Conservation (phyloP, 2,113 vertebrate species). For the Syngnathus scovelli region DNA sequence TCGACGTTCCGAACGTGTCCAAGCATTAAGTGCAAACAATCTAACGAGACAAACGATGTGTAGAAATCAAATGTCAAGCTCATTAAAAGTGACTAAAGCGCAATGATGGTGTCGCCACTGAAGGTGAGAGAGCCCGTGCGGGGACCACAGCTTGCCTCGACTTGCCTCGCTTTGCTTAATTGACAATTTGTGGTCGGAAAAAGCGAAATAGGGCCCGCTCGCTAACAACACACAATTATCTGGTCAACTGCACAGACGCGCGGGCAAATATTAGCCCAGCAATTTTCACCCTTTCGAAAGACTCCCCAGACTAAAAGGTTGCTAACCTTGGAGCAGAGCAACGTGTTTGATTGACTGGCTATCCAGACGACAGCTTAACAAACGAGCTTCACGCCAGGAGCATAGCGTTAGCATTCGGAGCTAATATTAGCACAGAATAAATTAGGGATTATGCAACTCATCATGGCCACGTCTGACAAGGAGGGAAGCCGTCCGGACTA, state of each 20-base stretch:
- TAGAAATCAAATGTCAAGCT: neutral
- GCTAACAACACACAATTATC: neutral
- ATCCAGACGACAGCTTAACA: neutral
- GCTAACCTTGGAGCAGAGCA: too few relatives aligned
- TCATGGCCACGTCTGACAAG: neutral
- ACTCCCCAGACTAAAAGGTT: too few relatives aligned
- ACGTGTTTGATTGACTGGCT: too few relatives aligned
- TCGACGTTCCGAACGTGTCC: neutral
- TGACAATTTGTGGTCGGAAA: neutral
- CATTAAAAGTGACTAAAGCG: neutral
- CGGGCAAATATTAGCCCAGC: neutral
- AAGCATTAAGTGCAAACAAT: neutral
- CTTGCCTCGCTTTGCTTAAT: neutral
- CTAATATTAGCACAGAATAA: neutral
- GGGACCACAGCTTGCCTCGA: neutral
- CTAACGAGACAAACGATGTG: neutral
- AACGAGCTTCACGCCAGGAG: too few relatives aligned
- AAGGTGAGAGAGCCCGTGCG: neutral
- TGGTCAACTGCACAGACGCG: neutral
- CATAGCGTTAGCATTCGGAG: too few relatives aligned
- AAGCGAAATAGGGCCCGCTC: neutral
- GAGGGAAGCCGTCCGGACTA: neutral
- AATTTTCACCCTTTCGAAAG: too few relatives aligned
- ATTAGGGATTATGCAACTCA: neutral
- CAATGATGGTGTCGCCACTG: neutral